A percentile compares a stretch with the other conserved stretches of the same genome.
phyloP scores from a whole-genome alignment of 2,797 vertebrate species.

The Myripristis murdjan region DNA sequence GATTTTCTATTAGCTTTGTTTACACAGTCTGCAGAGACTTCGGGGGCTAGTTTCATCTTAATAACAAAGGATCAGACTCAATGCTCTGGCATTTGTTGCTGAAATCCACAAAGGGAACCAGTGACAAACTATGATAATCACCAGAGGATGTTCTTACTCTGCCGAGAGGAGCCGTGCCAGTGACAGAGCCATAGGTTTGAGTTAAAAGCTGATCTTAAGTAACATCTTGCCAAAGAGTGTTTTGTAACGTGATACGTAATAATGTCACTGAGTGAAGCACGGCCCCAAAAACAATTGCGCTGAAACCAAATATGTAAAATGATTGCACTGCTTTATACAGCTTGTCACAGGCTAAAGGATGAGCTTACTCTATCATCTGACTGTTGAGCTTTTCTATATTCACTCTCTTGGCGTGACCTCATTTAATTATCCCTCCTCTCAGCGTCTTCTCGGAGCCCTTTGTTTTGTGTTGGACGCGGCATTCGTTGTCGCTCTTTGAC shows the following conservation, averaged over 20 bases:
- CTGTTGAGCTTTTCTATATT: constrained; percentile 19
- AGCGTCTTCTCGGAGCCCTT: constrained; percentile 23
- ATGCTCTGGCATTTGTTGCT: constrained; percentile 62
- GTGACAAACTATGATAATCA: constrained; percentile 49
- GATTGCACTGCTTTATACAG: constrained; percentile 32
- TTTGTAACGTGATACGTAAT: constrained; percentile 41
- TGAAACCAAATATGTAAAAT: constrained; percentile 53
- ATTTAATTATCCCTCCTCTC: constrained; percentile 43
- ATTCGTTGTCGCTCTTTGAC: constrained; percentile 44
- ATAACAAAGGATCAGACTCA: constrained; percentile 74
- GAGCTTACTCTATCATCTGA: constrained; percentile 37
- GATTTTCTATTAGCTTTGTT: constrained; percentile 79
- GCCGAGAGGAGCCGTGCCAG: constrained; percentile 25
- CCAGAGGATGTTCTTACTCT: constrained; percentile 30
- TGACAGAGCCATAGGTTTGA: constrained; percentile 22
- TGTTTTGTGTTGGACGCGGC: constrained; percentile 37
- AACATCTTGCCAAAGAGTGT: constrained; percentile 41
- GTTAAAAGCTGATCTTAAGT: constrained; percentile 30
- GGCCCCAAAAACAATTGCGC: constrained; percentile 36
- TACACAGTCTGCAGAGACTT: constrained; percentile 74
- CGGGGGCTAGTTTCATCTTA: constrained; percentile 75
- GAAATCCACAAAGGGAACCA: constrained; percentile 50
- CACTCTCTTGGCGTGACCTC: constrained; percentile 50
- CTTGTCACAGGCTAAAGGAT: constrained; percentile 43
- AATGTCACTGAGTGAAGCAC: constrained; percentile 15